phyloP scores from a whole-genome alignment of 2,888 invertebrate genomes.

The Oligia strigilis region DNA sequence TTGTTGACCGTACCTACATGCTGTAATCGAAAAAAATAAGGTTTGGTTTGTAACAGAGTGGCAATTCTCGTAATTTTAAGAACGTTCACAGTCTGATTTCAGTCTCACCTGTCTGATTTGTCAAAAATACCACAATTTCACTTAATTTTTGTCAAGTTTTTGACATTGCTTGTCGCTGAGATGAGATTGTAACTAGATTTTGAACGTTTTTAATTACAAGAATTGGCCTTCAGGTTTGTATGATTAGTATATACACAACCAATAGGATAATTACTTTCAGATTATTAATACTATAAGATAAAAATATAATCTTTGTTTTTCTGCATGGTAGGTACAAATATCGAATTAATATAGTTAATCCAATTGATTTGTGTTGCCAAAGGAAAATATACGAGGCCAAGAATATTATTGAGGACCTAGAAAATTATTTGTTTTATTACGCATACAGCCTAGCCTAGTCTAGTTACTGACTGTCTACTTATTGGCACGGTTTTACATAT shows the following conservation, averaged over 20 bases:
- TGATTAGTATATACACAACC: background rate
- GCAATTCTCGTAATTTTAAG: background rate
- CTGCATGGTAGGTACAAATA: background rate
- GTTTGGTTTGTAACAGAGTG: no score
- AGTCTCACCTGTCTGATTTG: background rate
- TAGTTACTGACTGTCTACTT: background rate
- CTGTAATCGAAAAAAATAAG: background rate
- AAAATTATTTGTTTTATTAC: conserved; percentile 12
- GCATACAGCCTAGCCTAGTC: background rate
- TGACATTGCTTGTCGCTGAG: background rate
- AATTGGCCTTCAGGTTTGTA: background rate
- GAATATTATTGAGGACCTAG: conserved; percentile 16
- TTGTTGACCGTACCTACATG: no score
- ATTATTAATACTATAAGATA: background rate
- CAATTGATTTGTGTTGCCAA: conserved; percentile 37
- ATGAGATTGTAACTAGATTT: background rate
- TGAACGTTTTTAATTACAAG: background rate
- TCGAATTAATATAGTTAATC: conserved; percentile 16
- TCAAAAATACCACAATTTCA: background rate
- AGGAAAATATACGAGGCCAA: background rate
- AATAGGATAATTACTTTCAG: background rate
- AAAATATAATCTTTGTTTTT: background rate
- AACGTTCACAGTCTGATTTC: background rate
- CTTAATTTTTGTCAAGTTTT: background rate
- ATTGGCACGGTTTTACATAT: background rate